These are phyloP conservation scores for Yponomeuta malinellus DNA, from an alignment of 2,888 invertebrate genomes.

Conservation along the genomic window DNA sequence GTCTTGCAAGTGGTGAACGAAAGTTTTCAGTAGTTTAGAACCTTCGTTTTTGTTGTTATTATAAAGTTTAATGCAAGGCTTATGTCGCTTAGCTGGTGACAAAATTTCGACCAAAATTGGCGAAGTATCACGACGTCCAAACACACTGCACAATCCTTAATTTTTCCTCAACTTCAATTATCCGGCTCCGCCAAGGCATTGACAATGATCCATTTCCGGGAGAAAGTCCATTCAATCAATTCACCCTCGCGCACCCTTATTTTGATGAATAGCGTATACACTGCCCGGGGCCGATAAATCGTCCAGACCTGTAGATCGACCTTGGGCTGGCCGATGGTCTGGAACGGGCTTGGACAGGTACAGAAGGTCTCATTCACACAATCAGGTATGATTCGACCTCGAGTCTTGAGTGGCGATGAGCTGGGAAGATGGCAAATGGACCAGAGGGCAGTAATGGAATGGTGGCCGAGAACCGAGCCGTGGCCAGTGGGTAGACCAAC, in stretches of 20 bases:
- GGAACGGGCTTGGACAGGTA: background rate
- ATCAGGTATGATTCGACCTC: background rate
- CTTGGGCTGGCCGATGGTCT: background rate
- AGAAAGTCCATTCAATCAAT: background rate
- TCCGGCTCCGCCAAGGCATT: background rate
- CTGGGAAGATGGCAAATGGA: too few relatives aligned
- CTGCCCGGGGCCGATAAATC: background rate
- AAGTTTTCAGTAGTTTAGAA: too few relatives aligned
- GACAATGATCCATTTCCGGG: background rate
- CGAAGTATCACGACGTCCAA: too few relatives aligned
- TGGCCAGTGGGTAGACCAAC: too few relatives aligned
- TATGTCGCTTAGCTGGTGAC: too few relatives aligned
- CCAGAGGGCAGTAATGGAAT: too few relatives aligned
- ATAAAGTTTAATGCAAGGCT: too few relatives aligned
- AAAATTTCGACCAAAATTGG: too few relatives aligned
- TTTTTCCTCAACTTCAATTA: background rate
- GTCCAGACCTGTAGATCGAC: background rate
- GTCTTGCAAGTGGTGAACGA: background rate
- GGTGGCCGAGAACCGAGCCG: too few relatives aligned
- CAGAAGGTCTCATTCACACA: background rate
- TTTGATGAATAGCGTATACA: constrained; percentile 1
- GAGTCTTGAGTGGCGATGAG: background rate
- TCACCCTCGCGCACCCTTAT: background rate
- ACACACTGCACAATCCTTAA: background rate
- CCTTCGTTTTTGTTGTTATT: too few relatives aligned